A percentile compares a stretch with the other conserved stretches of the same genome.
Evolutionary conservation across 2,797 vertebrate genomes (phyloP).

Genomic region (Sebastes hubbsi): DNA sequence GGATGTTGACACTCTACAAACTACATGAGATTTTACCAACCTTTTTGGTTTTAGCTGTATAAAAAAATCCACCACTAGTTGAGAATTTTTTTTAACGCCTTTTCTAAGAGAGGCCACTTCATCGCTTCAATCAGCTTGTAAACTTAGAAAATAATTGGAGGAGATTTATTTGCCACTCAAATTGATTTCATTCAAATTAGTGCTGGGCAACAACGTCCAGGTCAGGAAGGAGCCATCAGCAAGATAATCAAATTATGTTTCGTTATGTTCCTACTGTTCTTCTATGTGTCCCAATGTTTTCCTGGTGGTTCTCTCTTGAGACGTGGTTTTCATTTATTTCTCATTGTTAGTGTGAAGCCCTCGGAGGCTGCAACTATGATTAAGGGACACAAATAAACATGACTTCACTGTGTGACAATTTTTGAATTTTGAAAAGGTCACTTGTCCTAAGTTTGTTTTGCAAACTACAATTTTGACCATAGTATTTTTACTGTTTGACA

Average conservation of each 20-base stretch:
- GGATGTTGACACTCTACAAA: not conserved
- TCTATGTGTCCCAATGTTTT: not conserved
- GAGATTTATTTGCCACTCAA: not conserved
- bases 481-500: not conserved
- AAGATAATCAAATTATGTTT: not conserved
- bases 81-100: not conserved
- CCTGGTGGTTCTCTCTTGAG: not conserved
- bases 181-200: constrained; percentile 8
- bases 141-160: not conserved
- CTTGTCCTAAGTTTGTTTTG: not conserved
- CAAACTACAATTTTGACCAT: not conserved
- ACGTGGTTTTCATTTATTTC: not conserved
- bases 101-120: not conserved
- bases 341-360: not conserved
- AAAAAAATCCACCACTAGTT: not conserved
- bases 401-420: not conserved
- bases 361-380: not conserved
- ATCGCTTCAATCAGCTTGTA: not conserved
- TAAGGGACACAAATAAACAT: not conserved
- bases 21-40: not conserved
- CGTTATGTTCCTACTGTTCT: not conserved
- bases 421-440: not conserved
- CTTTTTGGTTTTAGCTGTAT: not conserved
- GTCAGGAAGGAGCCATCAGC: not conserved
- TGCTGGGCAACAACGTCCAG: not conserved